These are phyloP conservation scores for Polyergus mexicanus DNA, from an alignment of 1,140 invertebrate species.

Conservation along the genomic window DNA sequence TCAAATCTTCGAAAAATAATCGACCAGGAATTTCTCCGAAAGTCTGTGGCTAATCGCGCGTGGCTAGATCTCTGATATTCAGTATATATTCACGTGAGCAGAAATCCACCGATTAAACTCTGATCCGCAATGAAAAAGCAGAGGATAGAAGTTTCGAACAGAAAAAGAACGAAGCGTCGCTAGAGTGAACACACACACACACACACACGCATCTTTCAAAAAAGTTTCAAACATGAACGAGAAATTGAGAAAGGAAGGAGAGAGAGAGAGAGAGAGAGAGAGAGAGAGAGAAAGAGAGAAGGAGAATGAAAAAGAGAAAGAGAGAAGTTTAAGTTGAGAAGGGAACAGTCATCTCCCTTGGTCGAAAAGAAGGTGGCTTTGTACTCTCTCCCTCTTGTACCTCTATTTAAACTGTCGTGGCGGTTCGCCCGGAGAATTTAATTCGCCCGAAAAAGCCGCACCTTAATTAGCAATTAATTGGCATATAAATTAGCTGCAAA, in stretches of 20 bases:
- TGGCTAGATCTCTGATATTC: background rate
- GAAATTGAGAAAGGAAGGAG: background rate
- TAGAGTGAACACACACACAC: too few species aligned
- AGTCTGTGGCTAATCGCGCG: constrained; percentile 29
- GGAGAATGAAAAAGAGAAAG: background rate
- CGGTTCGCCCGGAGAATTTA: constrained; percentile 77
- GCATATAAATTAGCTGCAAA: constrained; percentile 85
- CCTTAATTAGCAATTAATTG: constrained; percentile 86
- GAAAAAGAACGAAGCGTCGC: constrained; percentile 72
- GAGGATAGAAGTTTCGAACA: constrained; percentile 76
- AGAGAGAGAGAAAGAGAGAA: constrained; percentile 16
- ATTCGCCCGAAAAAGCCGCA: constrained; percentile 82
- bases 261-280: background rate
- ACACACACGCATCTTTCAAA: constrained; percentile 29
- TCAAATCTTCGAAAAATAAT: constrained; percentile 12
- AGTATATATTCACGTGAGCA: constrained; percentile 32
- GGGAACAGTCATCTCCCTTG: constrained; percentile 64
- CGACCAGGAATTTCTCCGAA: background rate
- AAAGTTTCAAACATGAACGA: constrained; percentile 30
- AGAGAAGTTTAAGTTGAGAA: constrained; percentile 55
- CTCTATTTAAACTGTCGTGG: constrained; percentile 39
- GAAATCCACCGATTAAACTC: constrained; percentile 81
- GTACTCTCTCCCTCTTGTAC: background rate
- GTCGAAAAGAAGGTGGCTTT: constrained; percentile 15
- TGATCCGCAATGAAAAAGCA: constrained; percentile 81